Evolutionary conservation across 2,797 vertebrate species (phyloP).

Genomic region (Trematomus bernacchii): DNA sequence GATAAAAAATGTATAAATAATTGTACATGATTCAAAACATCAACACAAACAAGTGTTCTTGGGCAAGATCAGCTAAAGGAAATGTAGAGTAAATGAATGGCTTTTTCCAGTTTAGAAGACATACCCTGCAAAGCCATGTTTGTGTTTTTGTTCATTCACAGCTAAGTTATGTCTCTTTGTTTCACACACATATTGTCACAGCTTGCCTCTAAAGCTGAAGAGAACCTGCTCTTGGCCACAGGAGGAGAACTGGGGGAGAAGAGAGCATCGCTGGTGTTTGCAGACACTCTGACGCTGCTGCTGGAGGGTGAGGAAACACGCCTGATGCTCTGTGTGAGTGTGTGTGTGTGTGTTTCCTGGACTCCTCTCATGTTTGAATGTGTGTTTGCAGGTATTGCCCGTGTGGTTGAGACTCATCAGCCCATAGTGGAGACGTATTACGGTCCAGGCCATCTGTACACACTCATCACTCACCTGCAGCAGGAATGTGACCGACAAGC

Average conservation of each 20-base stretch:
- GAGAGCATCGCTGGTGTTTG: slow-evolving; percentile 93
- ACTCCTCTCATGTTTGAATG: neutral
- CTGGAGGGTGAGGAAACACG: slow-evolving; percentile 89
- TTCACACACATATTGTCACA: slow-evolving; percentile 61
- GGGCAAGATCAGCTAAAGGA: too few relatives aligned
- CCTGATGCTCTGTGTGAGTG: neutral
- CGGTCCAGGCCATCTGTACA: slow-evolving; percentile 93
- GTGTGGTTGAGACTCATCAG: slow-evolving; percentile 96
- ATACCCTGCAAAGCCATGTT: neutral
- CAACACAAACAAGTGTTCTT: too few relatives aligned
- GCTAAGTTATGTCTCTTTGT: neutral
- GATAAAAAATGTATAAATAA: neutral
- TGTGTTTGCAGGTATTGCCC: slow-evolving; percentile 90
- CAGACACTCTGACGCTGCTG: slow-evolving; percentile 94
- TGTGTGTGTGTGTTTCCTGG: neutral
- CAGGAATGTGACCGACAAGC: slow-evolving; percentile 95
- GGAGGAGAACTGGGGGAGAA: slow-evolving; percentile 92
- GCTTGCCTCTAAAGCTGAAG: slow-evolving; percentile 95
- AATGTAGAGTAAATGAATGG: too few relatives aligned
- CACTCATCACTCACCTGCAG: slow-evolving; percentile 95
- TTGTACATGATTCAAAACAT: neutral
- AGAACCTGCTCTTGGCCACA: slow-evolving; percentile 93
- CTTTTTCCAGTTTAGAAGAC: too few relatives aligned
- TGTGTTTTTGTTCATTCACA: neutral
- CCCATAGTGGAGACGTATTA: slow-evolving; percentile 99